Evolutionary conservation across 2,888 invertebrate species (phyloP).

Genomic region (Philopedon plagiatum): DNA sequence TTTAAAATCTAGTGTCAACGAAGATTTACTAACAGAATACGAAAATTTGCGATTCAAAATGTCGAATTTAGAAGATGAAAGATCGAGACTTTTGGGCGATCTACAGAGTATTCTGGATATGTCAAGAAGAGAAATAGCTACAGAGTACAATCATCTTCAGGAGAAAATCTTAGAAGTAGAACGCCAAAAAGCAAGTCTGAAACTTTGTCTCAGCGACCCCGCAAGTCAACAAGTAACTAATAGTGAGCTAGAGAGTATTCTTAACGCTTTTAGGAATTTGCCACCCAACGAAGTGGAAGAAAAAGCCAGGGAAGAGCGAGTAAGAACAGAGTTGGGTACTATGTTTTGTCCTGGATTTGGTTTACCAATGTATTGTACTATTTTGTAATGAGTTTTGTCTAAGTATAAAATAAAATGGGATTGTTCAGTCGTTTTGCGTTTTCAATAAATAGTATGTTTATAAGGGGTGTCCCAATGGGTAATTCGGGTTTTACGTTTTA

Average conservation of each 20-base stretch:
- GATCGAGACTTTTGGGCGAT: slow-evolving; percentile 52
- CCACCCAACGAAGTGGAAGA: slow-evolving; percentile 28
- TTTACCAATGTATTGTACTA: slow-evolving; percentile 47
- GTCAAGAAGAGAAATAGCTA: slow-evolving; percentile 56
- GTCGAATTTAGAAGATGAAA: slow-evolving; percentile 55
- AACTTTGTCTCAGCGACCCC: slow-evolving; percentile 18
- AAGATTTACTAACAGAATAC: slow-evolving; percentile 51
- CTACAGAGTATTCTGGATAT: slow-evolving; percentile 54
- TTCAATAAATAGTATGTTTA: too few relatives aligned
- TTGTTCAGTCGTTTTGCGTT: too few relatives aligned
- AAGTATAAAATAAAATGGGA: background rate
- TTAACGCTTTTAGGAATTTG: slow-evolving; percentile 48
- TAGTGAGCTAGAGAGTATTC: slow-evolving; percentile 45
- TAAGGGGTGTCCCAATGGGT: too few relatives aligned
- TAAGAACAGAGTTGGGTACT: slow-evolving; percentile 13
- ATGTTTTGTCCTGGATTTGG: slow-evolving; percentile 31
- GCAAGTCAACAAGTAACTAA: slow-evolving; percentile 21
- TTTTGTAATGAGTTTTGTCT: slow-evolving; percentile 31
- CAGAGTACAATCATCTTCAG: slow-evolving; percentile 54
- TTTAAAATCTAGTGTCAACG: slow-evolving; percentile 32
- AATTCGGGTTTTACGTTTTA: too few relatives aligned
- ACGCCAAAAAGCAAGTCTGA: slow-evolving; percentile 48
- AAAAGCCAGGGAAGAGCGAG: slow-evolving; percentile 13
- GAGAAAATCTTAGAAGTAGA: slow-evolving; percentile 54
- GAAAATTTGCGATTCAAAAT: slow-evolving; percentile 53